A percentile compares a stretch with the other conserved stretches of the same genome.
phyloP scores from a whole-genome alignment of 2,888 invertebrate genomes.

The Galerucella pusilla region DNA sequence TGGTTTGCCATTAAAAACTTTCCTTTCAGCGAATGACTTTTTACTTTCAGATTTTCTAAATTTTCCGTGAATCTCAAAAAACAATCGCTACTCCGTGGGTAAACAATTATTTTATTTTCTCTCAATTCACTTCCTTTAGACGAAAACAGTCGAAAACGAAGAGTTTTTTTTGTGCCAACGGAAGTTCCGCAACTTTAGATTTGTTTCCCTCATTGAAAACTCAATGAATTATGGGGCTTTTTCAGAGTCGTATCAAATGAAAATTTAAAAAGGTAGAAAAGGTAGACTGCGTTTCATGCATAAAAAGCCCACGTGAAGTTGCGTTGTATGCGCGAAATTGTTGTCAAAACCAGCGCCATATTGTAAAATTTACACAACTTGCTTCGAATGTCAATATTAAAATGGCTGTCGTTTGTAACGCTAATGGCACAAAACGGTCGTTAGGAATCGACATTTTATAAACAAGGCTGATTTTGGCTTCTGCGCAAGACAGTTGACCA shows the following conservation, averaged over 20 bases:
- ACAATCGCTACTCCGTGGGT: constrained; percentile 7
- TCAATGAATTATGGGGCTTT: constrained; percentile 14
- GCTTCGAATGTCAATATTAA: too few relatives aligned
- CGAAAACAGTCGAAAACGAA: constrained; percentile 2
- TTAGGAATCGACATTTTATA: too few relatives aligned
- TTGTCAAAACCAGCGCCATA: too few relatives aligned
- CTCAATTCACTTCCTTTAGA: constrained; percentile 13
- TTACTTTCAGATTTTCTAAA: constrained; percentile 6
- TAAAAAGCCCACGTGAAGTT: too few relatives aligned
- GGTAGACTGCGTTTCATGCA: background rate
- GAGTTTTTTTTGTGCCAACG: background rate
- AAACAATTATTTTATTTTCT: constrained; percentile 21
- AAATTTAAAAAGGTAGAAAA: background rate
- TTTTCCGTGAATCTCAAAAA: constrained; percentile 5
- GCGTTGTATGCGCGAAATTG: too few relatives aligned
- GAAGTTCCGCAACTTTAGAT: constrained; percentile 15
- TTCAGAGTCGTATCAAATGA: constrained; percentile 13
- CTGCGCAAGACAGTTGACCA: too few relatives aligned
- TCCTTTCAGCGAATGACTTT: constrained; percentile 7
- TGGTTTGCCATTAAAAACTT: constrained; percentile 3
- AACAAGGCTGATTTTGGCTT: too few relatives aligned
- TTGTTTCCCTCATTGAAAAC: constrained; percentile 20
- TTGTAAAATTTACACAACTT: too few relatives aligned
- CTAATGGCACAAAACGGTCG: too few relatives aligned
- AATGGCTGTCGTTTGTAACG: too few relatives aligned